A percentile compares a stretch with the other conserved stretches of the same genome.
These are phyloP conservation scores for Ceratina calcarata DNA, from an alignment of 1,140 invertebrate genomes.

Conservation along the genomic window DNA sequence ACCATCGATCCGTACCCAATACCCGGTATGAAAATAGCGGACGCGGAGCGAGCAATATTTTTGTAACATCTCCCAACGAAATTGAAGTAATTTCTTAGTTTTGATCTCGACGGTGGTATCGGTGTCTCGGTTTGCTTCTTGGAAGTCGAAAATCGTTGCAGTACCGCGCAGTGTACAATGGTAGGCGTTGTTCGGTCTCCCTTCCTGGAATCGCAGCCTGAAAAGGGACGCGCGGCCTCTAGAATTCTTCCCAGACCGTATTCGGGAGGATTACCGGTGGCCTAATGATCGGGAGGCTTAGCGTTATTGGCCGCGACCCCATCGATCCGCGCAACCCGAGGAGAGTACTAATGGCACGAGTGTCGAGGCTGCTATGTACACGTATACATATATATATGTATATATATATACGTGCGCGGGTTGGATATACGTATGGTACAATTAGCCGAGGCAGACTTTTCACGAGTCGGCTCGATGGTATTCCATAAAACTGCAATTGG, in stretches of 20 bases:
- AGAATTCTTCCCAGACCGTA: slow-evolving; percentile 14
- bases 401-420: background rate
- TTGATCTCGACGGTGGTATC: too few relatives aligned
- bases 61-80: too few relatives aligned
- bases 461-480: background rate
- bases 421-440: slow-evolving; percentile 18
- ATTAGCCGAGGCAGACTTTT: slow-evolving; percentile 5
- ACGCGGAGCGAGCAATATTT: too few relatives aligned
- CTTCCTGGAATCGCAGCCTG: slow-evolving; percentile 9
- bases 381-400: background rate
- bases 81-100: too few relatives aligned
- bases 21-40: too few relatives aligned
- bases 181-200: slow-evolving; percentile 3
- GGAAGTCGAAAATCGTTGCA: slow-evolving; percentile 24
- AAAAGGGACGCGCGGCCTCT: background rate
- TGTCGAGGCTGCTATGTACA: background rate
- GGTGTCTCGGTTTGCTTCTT: background rate
- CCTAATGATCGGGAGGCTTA: background rate
- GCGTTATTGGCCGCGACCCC: slow-evolving; percentile 19
- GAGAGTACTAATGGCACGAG: background rate
- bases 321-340: slow-evolving; percentile 8
- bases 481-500: slow-evolving; percentile 13
- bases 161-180: background rate
- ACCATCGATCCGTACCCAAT: too few relatives aligned
- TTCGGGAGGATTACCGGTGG: background rate